These are phyloP conservation scores for Nannospalax galili DNA, from an alignment of 2,113 vertebrate genomes.

Conservation along the genomic window DNA sequence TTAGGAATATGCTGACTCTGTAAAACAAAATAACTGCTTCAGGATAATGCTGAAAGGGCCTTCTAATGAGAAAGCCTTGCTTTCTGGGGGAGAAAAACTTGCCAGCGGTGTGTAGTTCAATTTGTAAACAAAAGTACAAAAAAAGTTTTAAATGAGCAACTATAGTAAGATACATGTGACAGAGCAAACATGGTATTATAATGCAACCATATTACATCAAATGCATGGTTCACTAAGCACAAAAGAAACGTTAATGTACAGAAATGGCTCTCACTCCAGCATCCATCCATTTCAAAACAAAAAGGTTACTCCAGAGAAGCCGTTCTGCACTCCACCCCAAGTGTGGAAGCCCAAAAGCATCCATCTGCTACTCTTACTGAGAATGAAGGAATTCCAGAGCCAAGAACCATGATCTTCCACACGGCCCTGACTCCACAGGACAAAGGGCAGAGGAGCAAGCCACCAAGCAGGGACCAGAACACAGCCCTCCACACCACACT, in stretches of 20 bases:
- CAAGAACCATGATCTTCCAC: not conserved
- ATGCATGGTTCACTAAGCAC: not conserved
- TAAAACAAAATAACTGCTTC: not conserved
- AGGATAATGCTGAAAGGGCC: not conserved
- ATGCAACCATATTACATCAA: not conserved
- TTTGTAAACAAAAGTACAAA: not conserved
- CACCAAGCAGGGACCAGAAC: rapidly evolving
- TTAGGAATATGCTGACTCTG: rapidly evolving
- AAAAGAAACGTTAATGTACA: not conserved
- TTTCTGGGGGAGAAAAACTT: not conserved
- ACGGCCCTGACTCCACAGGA: not conserved
- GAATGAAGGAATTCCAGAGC: not conserved
- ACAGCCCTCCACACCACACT: not conserved
- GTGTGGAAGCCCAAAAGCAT: not conserved
- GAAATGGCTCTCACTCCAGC: not conserved
- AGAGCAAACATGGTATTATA: not conserved
- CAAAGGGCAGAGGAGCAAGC: rapidly evolving
- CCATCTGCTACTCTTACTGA: not conserved
- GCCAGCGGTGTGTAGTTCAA: not conserved
- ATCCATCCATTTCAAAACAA: not conserved
- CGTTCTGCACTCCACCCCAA: no score
- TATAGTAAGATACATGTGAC: not conserved
- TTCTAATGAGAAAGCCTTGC: not conserved
- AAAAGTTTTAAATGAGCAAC: not conserved
- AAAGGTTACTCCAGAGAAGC: not conserved